Evolutionary conservation across 2,797 vertebrate species (phyloP).

Genomic region (Melanotaenia pygmaea): DNA sequence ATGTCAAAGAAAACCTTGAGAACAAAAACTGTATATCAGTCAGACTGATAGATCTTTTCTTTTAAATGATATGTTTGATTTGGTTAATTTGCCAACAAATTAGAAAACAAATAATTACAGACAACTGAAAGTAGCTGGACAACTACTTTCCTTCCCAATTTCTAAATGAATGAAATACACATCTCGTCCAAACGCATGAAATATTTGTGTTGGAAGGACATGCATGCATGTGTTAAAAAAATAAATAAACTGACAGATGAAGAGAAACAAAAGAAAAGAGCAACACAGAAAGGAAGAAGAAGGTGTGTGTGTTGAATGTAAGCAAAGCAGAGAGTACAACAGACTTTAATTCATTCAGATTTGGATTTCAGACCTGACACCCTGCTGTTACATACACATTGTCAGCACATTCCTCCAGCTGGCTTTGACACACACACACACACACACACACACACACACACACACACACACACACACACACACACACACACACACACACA

Average conservation of each 20-base stretch:
- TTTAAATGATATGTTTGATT: too few relatives aligned
- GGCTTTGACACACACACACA: slow-evolving; percentile 23
- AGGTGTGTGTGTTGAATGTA: slow-evolving; percentile 32
- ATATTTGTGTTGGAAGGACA: slow-evolving; percentile 3
- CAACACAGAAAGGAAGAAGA: neutral
- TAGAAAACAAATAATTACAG: too few relatives aligned
- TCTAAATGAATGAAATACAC: neutral
- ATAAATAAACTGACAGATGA: neutral
- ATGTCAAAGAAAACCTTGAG: too few relatives aligned
- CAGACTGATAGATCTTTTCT: neutral
- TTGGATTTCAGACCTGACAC: slow-evolving; percentile 60
- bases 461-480: neutral
- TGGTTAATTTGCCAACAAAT: neutral
- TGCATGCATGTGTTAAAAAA: neutral
- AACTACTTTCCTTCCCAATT: neutral
- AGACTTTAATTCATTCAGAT: slow-evolving; percentile 63
- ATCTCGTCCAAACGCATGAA: slow-evolving; percentile 13
- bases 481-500: too few relatives aligned
- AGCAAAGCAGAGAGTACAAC: slow-evolving; percentile 41
- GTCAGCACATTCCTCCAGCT: slow-evolving; percentile 65
- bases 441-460: slow-evolving; percentile 25
- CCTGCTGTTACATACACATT: slow-evolving; percentile 64
- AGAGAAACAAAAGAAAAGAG: slow-evolving; percentile 10
- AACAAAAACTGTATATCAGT: too few relatives aligned
- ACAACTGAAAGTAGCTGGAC: neutral